These are phyloP conservation scores for Acrocera orbiculus DNA, from an alignment of 2,888 invertebrate species.

Conservation along the genomic window DNA sequence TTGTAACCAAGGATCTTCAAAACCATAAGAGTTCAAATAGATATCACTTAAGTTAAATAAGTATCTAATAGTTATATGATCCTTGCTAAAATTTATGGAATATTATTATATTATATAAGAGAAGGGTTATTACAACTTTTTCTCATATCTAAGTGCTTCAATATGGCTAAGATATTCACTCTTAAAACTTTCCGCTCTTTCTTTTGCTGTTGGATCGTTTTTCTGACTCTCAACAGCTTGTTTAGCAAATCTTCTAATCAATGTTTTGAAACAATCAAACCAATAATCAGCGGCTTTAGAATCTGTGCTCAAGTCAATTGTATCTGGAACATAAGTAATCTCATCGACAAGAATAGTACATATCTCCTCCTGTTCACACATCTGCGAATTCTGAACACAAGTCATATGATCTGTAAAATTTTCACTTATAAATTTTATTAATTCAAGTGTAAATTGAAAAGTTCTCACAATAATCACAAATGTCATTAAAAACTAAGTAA, in stretches of 20 bases:
- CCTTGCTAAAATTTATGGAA: no score
- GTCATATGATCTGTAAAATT: no score
- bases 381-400: no score
- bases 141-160: conserved; percentile 17
- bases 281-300: conserved; percentile 77
- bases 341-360: conserved; percentile 66
- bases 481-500: no score
- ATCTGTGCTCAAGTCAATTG: conserved; percentile 74
- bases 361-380: conserved; percentile 35
- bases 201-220: conserved; percentile 53
- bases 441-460: no score
- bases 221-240: conserved; percentile 67
- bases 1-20: conserved; percentile 71
- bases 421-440: no score
- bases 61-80: conserved; percentile 78
- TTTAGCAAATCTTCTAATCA: conserved; percentile 67
- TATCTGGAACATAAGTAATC: conserved; percentile 73
- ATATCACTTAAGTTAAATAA: conserved; percentile 85
- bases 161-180: conserved; percentile 66
- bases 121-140: no score
- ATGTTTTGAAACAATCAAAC: conserved; percentile 76
- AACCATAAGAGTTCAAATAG: conserved; percentile 75
- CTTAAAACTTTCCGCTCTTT: conserved; percentile 65
- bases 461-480: no score
- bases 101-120: no score